Percentiles rank a stretch among this genome's conserved stretches.
Conservation (phyloP, 1,140 invertebrate genomes). For the Vollenhovia emeryi region DNA sequence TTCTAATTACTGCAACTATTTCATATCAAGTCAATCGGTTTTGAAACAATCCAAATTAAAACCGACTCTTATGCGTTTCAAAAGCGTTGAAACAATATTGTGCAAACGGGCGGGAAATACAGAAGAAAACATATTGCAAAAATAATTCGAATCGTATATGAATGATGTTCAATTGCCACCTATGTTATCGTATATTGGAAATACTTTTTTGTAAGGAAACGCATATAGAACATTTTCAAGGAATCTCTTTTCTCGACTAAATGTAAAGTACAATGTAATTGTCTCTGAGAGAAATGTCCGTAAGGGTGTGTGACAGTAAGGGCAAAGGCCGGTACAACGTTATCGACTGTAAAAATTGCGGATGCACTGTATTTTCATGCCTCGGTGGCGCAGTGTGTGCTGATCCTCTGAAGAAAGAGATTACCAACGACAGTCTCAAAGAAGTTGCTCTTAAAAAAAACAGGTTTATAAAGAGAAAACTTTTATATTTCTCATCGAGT, state of each 20-base stretch:
- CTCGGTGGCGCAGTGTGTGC: neutral
- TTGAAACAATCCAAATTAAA: neutral
- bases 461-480: neutral
- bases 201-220: conserved; percentile 12
- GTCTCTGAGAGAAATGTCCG: neutral
- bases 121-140: neutral
- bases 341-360: conserved; percentile 7
- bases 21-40: neutral
- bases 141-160: neutral
- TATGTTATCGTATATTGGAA: neutral
- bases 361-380: conserved; percentile 24
- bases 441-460: neutral
- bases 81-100: neutral
- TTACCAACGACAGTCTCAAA: neutral
- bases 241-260: conserved; percentile 31
- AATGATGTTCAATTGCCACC: neutral
- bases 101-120: neutral
- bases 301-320: neutral
- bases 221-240: neutral
- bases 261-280: too few relatives aligned
- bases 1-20: conserved; percentile 21
- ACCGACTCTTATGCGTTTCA: neutral
- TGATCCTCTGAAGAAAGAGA: neutral
- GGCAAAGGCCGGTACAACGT: neutral
- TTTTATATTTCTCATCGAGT: neutral